A percentile compares a stretch with the other conserved stretches of the same genome.
Conservation (phyloP, 2,113 vertebrate species). For the Australoheros scitulus region DNA sequence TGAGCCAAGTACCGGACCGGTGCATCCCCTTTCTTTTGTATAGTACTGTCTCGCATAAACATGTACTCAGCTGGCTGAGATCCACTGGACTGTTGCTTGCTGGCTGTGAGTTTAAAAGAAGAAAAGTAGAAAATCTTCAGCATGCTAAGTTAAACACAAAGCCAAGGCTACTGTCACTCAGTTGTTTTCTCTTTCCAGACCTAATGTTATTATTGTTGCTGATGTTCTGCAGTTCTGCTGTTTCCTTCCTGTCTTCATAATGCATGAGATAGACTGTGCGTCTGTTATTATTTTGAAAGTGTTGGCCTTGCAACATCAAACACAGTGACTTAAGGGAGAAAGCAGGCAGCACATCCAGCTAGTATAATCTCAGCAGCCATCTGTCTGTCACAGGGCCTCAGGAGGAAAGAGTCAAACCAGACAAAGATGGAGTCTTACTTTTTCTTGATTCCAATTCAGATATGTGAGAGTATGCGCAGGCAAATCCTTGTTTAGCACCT, state of each 20-base stretch:
- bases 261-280: slow-evolving; percentile 46
- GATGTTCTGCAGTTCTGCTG: slow-evolving; percentile 53
- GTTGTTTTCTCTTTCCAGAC: slow-evolving; percentile 33
- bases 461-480: not conserved
- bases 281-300: slow-evolving; percentile 64
- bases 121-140: slow-evolving; percentile 13
- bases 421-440: slow-evolving; percentile 64
- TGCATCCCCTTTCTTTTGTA: not conserved
- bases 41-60: not conserved
- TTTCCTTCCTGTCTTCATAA: slow-evolving; percentile 59
- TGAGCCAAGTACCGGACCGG: not conserved
- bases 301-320: slow-evolving; percentile 72
- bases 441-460: slow-evolving; percentile 50
- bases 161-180: slow-evolving; percentile 29
- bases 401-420: slow-evolving; percentile 54
- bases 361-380: slow-evolving; percentile 66
- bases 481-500: slow-evolving; percentile 35
- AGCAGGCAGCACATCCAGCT: slow-evolving; percentile 56
- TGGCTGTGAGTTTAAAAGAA: not conserved
- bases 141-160: slow-evolving; percentile 44
- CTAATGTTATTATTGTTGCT: slow-evolving; percentile 54
- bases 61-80: not conserved
- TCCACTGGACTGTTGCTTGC: not conserved
- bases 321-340: slow-evolving; percentile 59
- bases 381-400: slow-evolving; percentile 67